Percentiles rank a stretch among this genome's conserved stretches.
Conservation (phyloP, 2,888 invertebrate species). For the Eupithecia subfuscata region DNA sequence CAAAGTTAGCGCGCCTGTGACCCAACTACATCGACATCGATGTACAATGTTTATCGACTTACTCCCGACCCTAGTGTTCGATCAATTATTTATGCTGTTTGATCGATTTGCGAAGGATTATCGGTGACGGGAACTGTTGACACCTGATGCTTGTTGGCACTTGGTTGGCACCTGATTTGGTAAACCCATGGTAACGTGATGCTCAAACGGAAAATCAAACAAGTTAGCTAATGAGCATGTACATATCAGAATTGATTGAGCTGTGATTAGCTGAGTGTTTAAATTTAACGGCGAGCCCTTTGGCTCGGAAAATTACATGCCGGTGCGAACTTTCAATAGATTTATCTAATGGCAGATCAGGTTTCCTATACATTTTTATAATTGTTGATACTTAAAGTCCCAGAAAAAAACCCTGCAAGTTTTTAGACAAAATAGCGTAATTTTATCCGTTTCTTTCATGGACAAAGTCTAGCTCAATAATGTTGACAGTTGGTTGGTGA, state of each 20-base stretch:
- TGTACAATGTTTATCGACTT: slow-evolving; percentile 50
- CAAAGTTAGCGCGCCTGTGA: slow-evolving; percentile 73
- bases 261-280: background rate
- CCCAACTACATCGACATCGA: slow-evolving; percentile 70
- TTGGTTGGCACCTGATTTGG: slow-evolving; percentile 27
- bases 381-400: no score
- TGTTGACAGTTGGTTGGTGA: background rate
- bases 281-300: background rate
- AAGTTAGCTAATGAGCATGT: slow-evolving; percentile 34
- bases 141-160: slow-evolving; percentile 14
- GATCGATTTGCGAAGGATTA: slow-evolving; percentile 47
- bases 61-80: slow-evolving; percentile 59
- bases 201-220: slow-evolving; percentile 38
- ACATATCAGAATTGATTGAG: slow-evolving; percentile 14
- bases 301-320: background rate
- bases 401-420: no score
- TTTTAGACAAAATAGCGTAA: no score
- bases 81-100: slow-evolving; percentile 57
- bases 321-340: background rate
- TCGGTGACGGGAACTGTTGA: slow-evolving; percentile 34
- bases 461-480: background rate
- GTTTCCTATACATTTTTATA: background rate
- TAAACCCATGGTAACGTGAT: slow-evolving; percentile 29
- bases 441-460: background rate
- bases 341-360: background rate